Evolutionary conservation across 2,797 vertebrate species (phyloP).

Genomic region (Sebastes matsubarae): DNA sequence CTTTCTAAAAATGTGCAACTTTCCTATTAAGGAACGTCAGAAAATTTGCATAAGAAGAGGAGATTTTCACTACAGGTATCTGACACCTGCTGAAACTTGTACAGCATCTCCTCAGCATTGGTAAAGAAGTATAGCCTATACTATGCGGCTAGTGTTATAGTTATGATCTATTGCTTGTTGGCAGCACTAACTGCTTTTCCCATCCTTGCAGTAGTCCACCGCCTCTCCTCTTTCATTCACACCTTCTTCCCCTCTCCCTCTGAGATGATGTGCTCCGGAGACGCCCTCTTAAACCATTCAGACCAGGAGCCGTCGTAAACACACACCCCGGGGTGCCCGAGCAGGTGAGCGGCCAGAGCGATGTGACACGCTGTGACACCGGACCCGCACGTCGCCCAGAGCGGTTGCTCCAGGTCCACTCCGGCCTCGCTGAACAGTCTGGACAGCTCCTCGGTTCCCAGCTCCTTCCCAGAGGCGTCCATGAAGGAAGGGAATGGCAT

Average conservation of each 20-base stretch:
- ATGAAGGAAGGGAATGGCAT: slow-evolving; percentile 91
- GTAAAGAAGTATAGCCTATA: background rate
- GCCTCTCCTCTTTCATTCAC: slow-evolving; percentile 24
- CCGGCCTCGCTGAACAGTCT: slow-evolving; percentile 85
- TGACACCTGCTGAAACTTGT: background rate
- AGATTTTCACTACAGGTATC: background rate
- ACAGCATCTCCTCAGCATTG: background rate
- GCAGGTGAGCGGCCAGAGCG: slow-evolving; percentile 89
- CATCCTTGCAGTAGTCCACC: background rate
- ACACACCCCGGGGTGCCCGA: slow-evolving; percentile 86
- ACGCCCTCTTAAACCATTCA: slow-evolving; percentile 90
- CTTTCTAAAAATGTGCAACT: background rate
- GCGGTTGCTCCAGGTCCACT: slow-evolving; percentile 85
- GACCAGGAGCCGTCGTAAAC: slow-evolving; percentile 95
- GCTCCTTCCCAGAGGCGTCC: slow-evolving; percentile 85
- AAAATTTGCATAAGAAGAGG: background rate
- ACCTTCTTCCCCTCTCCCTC: slow-evolving; percentile 75
- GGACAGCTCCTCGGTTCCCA: slow-evolving; percentile 81
- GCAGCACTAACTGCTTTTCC: background rate
- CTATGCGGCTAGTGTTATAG: background rate
- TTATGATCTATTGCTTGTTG: background rate
- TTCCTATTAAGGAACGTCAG: background rate
- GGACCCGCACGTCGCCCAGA: slow-evolving; percentile 90
- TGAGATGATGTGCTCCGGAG: slow-evolving; percentile 84
- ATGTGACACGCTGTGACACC: slow-evolving; percentile 94